Base-by-base conservation (phyloP, 1,140 invertebrate genomes). In the Euwallacea fornicatus region DNA sequence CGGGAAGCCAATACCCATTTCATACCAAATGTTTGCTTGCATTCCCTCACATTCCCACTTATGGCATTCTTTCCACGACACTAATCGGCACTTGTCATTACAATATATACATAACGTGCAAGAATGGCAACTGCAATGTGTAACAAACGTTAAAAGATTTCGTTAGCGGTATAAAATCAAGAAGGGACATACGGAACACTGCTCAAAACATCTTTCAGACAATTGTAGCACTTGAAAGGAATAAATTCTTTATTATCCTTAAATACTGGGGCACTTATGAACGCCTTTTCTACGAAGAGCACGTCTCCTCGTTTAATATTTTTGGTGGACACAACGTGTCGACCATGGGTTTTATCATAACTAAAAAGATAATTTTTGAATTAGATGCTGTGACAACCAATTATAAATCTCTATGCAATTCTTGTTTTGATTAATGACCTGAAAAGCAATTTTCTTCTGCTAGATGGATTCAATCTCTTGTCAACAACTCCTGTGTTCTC, bases 1-100 rank as follows among this genome's bases (percentile, higher is more conserved):
- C 58, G 93, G 84, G 81, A 93, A 91, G 42, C 88, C 90, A 73
- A 93, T 90, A 7, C 93, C 93, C 58, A 93, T 85, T 59, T 87
- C 86, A 46, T 85, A 81, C 80, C 90, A 87, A 65, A 90, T 81
- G 43, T 84, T 81, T 44, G 89, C 83, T 75, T 84, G 83, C 74
- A 86, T 85, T 16, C 86, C 88, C 56, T 82, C 77, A 79, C 93
- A 96, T 83, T 95, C 93, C 86, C 87, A 90, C 70, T 85, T 82
- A 81, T 96, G 93, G 80, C 88, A 89, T 13, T 77, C 78, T 1
- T 81, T 72, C 85, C 86, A 89, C 0, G 88, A 87, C 54, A 83
- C 76, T 16, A 82, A 74, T 33, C 83, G 81, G 81, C 93, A 96
- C 41, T 82, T 76, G 66, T 84, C 81, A 69, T 83, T 82, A 78